Evolutionary conservation across 2,888 invertebrate species (phyloP), one percentile per base, ranked within the genome.

Genomic region (Epinotia bilunana): DNA sequence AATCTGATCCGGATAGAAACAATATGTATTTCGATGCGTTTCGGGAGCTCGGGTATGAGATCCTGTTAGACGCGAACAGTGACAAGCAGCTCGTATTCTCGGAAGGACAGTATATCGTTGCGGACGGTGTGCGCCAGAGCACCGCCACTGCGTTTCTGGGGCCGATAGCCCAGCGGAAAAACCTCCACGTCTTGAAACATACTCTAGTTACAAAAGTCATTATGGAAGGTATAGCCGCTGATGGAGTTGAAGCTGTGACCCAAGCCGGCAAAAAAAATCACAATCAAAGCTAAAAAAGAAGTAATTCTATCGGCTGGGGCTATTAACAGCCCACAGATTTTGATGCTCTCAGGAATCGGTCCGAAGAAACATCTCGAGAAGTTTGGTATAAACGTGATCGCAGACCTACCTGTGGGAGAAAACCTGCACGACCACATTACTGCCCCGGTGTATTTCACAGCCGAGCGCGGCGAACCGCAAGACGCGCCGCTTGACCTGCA

Each of bases 271-370:
- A 73, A 61, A 39, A 39, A 5, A 18, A 49, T 69, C 20, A 70
- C 46, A 12, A 57, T 77, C 9, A 68, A 67, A 43, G 72, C 75
- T 7, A 46, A 33, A 7, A 70, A 64, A 57, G 77, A 77, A 70
- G 53, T 77, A 0, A 73, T 76, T 55, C 18, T 77, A 16, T 77
- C 77, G 13, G 77, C 77, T 1, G 77, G 77, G 39, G 62, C 75
- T 2, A 75, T 77, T 11, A 76, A 77, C 49, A 63, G 69, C 23
- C 75, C 77, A 18, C 75, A 77, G n/a, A 69, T 77, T 11, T 39
- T 77, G 28, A 77, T 77, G 77, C 70, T 77, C 0, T 77, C 77
- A 7, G 77, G 77, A 18, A 70, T 77, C 18, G 77, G 77, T 12
- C 77, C 77, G 18, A 62, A 16, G 23, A 18, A 75, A 16, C 68